A percentile compares a stretch with the other conserved stretches of the same genome.
Evolutionary conservation across 2,797 vertebrate species (phyloP).

Genomic region (Fistularia commersonii): DNA sequence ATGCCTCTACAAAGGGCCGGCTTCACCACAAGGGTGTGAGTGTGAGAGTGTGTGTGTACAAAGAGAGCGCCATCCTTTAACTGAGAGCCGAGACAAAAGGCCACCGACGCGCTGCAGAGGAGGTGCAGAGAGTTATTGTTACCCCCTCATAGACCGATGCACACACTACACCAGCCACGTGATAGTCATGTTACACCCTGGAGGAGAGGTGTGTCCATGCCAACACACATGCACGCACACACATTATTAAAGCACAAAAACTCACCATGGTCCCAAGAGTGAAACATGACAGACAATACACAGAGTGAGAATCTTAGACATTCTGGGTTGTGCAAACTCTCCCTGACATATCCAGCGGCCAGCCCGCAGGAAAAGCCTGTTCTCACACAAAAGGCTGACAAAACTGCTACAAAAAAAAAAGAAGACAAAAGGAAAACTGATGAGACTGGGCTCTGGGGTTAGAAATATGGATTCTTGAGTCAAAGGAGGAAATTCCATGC

Average conservation of each 20-base stretch:
- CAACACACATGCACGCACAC: background rate
- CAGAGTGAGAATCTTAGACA: constrained; percentile 24
- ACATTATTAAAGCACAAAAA: constrained; percentile 3
- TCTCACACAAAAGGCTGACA: constrained; percentile 46
- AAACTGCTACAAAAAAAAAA: constrained; percentile 41
- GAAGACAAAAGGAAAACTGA: constrained; percentile 37
- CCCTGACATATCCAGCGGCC: constrained; percentile 3
- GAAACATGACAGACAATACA: constrained; percentile 7
- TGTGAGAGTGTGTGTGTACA: constrained; percentile 15
- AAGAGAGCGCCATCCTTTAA: constrained; percentile 54
- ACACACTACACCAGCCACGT: constrained; percentile 8
- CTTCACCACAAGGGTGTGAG: constrained; percentile 35
- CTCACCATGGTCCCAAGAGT: background rate
- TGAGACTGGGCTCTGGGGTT: constrained; percentile 24
- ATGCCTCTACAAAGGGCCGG: constrained; percentile 64
- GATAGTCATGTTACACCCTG: constrained; percentile 45
- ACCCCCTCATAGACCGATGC: constrained; percentile 36
- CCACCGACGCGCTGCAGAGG: constrained; percentile 27
- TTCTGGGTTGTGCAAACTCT: constrained; percentile 9
- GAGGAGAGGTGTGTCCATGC: constrained; percentile 21
- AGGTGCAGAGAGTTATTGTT: constrained; percentile 37
- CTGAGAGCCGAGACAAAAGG: constrained; percentile 58
- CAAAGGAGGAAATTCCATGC: constrained; percentile 30
- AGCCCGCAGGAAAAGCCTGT: constrained; percentile 31
- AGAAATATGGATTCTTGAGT: constrained; percentile 30